A percentile compares a stretch with the other conserved stretches of the same genome.
Evolutionary conservation across 2,888 invertebrate species (phyloP).

Genomic region (Baccha elongata): DNA sequence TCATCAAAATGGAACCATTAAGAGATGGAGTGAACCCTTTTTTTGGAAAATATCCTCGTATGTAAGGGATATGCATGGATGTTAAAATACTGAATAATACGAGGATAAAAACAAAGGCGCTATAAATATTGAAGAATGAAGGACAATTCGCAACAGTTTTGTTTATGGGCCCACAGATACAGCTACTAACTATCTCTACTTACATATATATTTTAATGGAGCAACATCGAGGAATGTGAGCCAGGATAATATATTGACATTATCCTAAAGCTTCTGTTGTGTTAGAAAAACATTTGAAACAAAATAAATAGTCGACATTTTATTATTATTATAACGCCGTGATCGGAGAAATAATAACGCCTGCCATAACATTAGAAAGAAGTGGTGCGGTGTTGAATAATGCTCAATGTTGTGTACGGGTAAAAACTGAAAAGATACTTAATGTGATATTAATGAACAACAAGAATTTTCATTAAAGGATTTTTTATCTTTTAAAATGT

Average conservation of each 20-base stretch:
- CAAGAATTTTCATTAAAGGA: slow-evolving; percentile 87
- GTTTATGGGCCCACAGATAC: slow-evolving; percentile 63
- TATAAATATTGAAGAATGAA: no score
- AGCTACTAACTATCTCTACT: slow-evolving; percentile 42
- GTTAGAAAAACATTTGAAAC: slow-evolving; percentile 54
- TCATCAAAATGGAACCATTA: slow-evolving; percentile 42
- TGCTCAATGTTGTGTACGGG: no score
- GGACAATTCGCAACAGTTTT: slow-evolving; percentile 71
- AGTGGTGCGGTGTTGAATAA: no score
- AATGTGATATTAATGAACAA: slow-evolving; percentile 87
- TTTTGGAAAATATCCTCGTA: slow-evolving; percentile 33
- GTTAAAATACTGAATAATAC: slow-evolving; percentile 37
- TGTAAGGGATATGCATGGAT: slow-evolving; percentile 8
- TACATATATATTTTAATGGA: slow-evolving; percentile 45
- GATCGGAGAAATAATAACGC: slow-evolving; percentile 61
- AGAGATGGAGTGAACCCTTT: slow-evolving; percentile 46
- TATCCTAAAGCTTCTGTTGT: slow-evolving; percentile 50
- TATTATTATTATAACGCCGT: slow-evolving; percentile 68
- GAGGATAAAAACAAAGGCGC: slow-evolving; percentile 58
- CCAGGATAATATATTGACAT: slow-evolving; percentile 64
- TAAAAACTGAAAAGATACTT: slow-evolving; percentile 76
- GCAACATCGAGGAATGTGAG: slow-evolving; percentile 23
- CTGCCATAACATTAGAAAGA: slow-evolving; percentile 17
- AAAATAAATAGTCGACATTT: slow-evolving; percentile 67
- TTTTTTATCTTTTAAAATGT: slow-evolving; percentile 86